Percentiles rank a stretch among this genome's conserved stretches.
These are phyloP conservation scores for Dysmachus trigonus DNA, from an alignment of 2,888 invertebrate species.

Conservation along the genomic window DNA sequence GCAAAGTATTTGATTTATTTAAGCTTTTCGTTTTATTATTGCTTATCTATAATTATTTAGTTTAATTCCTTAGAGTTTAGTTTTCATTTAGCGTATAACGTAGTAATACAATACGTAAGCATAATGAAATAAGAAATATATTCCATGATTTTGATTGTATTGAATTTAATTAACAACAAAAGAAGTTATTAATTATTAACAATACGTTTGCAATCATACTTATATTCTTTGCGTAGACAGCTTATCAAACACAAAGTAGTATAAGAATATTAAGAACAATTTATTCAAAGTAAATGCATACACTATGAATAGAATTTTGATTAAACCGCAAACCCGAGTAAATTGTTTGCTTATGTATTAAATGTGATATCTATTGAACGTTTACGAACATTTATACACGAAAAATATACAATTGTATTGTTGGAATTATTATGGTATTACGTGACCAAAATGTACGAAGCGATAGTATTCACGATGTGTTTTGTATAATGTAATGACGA, in stretches of 20 bases:
- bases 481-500: background rate
- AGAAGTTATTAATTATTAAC: no score
- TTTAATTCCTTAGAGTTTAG: background rate
- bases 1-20: no score
- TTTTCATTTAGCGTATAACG: background rate
- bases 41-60: no score
- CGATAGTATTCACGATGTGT: background rate
- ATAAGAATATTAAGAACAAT: background rate
- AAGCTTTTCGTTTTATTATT: background rate
- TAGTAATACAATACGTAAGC: background rate
- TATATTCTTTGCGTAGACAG: background rate
- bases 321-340: background rate
- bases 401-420: background rate
- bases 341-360: slow-evolving; percentile 36
- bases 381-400: slow-evolving; percentile 10
- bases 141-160: background rate
- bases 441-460: background rate
- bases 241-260: background rate
- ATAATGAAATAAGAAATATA: background rate
- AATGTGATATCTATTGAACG: slow-evolving; percentile 21
- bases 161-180: background rate
- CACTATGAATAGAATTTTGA: background rate
- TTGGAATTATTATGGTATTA: slow-evolving; percentile 3
- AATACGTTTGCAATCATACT: background rate
- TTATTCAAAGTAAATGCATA: background rate